Evolutionary conservation across 2,113 vertebrate species (phyloP).

Genomic region (Sigmodon hispidus): DNA sequence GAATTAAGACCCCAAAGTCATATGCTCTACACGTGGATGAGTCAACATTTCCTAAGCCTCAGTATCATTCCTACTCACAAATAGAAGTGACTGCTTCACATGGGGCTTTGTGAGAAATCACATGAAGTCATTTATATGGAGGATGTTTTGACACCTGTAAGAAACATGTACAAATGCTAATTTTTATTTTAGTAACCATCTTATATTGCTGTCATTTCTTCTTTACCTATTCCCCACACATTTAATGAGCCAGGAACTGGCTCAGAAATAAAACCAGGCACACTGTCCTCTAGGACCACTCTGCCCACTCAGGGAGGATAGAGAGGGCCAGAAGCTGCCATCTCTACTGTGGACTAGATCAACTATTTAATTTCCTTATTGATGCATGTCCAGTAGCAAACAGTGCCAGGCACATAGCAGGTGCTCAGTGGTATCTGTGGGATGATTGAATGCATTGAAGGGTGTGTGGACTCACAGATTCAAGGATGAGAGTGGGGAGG

Average conservation of each 20-base stretch:
- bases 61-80: background rate
- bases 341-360: background rate
- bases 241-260: background rate
- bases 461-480: background rate
- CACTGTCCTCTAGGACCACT: background rate
- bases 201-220: background rate
- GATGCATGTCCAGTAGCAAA: background rate
- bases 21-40: background rate
- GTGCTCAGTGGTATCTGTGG: background rate
- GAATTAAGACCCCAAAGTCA: background rate
- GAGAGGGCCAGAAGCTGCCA: accelerated
- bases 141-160: constrained; percentile 37
- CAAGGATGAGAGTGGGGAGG: background rate
- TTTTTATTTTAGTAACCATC: constrained; percentile 50
- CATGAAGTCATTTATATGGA: background rate
- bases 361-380: background rate
- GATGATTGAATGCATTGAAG: background rate
- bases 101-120: background rate
- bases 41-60: background rate
- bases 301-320: too few species aligned
- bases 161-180: background rate
- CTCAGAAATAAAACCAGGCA: background rate
- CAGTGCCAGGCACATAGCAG: background rate
- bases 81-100: background rate
- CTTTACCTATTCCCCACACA: background rate